phyloP scores from a whole-genome alignment of 2,113 vertebrate species.

The Mastomys natalensis region DNA sequence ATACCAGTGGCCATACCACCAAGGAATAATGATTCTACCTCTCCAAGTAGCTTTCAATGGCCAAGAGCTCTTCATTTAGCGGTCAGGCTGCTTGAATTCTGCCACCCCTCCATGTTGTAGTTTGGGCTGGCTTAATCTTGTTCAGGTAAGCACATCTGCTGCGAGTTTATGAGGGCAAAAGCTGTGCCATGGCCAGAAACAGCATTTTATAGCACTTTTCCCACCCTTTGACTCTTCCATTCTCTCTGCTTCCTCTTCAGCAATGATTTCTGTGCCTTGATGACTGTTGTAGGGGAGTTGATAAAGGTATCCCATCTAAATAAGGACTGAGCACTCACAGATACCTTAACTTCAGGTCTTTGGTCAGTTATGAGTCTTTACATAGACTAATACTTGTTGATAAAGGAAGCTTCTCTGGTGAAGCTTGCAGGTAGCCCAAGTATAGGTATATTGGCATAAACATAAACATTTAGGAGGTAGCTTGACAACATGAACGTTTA shows the following conservation, averaged over 20 bases:
- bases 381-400: not conserved
- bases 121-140: not conserved
- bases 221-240: not conserved
- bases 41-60: no score
- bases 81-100: not conserved
- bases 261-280: not conserved
- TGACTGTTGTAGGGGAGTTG: not conserved
- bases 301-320: not conserved
- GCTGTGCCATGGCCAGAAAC: not conserved
- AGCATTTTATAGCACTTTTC: not conserved
- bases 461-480: no score
- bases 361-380: not conserved
- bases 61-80: not conserved
- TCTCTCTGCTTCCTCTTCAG: no score
- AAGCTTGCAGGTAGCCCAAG: not conserved
- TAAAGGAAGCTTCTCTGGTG: not conserved
- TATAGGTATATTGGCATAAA: not conserved
- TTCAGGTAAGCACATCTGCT: not conserved
- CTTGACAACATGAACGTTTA: not conserved
- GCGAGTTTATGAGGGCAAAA: not conserved
- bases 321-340: not conserved
- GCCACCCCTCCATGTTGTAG: not conserved
- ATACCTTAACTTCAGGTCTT: not conserved
- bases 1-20: not conserved
- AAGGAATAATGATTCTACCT: not conserved